Conservation (phyloP, 1,140 invertebrate genomes). For the Euwallacea similis region DNA sequence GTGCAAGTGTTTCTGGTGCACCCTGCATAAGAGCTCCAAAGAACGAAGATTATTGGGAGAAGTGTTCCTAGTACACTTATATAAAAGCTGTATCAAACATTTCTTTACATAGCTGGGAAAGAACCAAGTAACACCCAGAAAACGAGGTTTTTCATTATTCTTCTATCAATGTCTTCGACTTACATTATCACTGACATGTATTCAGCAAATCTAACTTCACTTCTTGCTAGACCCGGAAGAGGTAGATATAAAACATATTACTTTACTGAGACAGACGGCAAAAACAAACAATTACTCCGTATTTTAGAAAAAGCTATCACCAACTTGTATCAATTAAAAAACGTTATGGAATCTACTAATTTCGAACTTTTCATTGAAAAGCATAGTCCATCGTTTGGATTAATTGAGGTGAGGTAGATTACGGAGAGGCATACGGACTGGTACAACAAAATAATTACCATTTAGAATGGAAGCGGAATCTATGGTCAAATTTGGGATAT, state of each 20-base stretch:
- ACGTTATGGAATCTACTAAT: slow-evolving; percentile 62
- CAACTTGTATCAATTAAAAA: slow-evolving; percentile 62
- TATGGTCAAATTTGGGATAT: slow-evolving; percentile 65
- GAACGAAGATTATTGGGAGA: too few species aligned
- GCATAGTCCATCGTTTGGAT: slow-evolving; percentile 67
- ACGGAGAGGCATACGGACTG: not conserved
- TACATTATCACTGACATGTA: slow-evolving; percentile 75
- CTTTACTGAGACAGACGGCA: too few species aligned
- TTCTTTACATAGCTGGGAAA: slow-evolving; percentile 52
- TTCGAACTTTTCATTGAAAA: slow-evolving; percentile 68
- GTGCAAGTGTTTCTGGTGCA: too few species aligned
- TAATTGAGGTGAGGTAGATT: slow-evolving; percentile 59
- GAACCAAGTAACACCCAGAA: slow-evolving; percentile 62
- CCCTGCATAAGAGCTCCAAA: too few species aligned
- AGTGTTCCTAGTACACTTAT: too few species aligned
- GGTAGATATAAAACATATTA: slow-evolving; percentile 46
- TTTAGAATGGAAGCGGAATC: slow-evolving; percentile 71
- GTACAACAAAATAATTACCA: not conserved
- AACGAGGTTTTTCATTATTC: slow-evolving; percentile 63
- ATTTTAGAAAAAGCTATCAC: slow-evolving; percentile 64
- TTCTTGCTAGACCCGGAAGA: slow-evolving; percentile 65
- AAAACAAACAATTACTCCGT: too few species aligned
- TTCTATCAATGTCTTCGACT: slow-evolving; percentile 67
- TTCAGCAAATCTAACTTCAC: slow-evolving; percentile 70
- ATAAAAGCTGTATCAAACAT: too few species aligned